Evolutionary conservation across 2,797 vertebrate genomes (phyloP).

Genomic region (Cossypha heuglini): DNA sequence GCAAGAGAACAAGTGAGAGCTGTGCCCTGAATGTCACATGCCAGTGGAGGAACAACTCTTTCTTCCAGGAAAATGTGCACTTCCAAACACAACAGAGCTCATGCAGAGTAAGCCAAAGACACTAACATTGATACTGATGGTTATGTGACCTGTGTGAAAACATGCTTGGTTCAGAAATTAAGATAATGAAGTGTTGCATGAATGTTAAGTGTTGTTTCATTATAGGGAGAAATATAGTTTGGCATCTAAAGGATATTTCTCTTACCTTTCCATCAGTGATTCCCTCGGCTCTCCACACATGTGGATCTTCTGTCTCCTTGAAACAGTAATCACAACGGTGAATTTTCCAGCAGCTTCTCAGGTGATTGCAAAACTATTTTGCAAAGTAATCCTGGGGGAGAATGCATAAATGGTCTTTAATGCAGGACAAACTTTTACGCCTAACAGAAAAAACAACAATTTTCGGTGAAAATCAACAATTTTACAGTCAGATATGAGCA

Average conservation of each 20-base stretch:
- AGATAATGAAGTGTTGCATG: background rate
- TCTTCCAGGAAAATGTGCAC: background rate
- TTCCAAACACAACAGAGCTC: background rate
- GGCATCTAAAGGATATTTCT: background rate
- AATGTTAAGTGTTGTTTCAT: background rate
- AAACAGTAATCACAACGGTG: background rate
- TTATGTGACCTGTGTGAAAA: background rate
- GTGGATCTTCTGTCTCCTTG: background rate
- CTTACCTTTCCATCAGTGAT: background rate
- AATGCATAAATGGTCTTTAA: background rate
- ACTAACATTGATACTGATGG: background rate
- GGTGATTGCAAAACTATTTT: background rate
- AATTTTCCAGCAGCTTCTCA: background rate
- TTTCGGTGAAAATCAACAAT: background rate
- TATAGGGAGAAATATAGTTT: background rate
- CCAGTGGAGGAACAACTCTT: background rate
- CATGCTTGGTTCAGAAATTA: background rate
- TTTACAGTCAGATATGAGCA: background rate
- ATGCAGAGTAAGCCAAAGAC: background rate
- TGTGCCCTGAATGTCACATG: accelerated
- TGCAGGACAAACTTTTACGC: background rate
- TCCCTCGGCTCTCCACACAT: background rate
- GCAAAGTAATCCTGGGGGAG: background rate
- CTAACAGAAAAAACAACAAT: background rate
- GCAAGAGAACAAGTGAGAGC: accelerated